These are phyloP conservation scores for Macrocentrus cingulum DNA, from an alignment of 1,140 invertebrate genomes.

Conservation along the genomic window DNA sequence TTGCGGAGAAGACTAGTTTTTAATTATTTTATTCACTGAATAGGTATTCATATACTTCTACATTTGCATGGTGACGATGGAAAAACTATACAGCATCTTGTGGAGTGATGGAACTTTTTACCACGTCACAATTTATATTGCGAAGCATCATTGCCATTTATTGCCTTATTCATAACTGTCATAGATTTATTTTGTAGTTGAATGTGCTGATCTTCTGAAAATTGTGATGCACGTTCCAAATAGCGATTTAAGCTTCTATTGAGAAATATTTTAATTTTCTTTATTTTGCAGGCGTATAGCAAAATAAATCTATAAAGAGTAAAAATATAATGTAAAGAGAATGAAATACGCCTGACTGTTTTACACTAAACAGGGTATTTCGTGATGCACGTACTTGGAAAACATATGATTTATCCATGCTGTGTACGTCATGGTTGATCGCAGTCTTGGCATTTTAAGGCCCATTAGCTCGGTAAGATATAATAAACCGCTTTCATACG, in stretches of 20 bases:
- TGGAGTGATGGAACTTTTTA: too few species aligned
- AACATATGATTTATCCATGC: slow-evolving; percentile 31
- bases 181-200: slow-evolving; percentile 14
- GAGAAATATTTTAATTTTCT: neutral
- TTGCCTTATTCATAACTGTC: neutral
- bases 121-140: too few species aligned
- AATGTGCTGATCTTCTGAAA: slow-evolving; percentile 15
- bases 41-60: too few species aligned
- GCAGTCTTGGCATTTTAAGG: slow-evolving; percentile 41
- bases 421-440: slow-evolving; percentile 36
- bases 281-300: neutral
- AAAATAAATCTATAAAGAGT: slow-evolving; percentile 16
- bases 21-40: too few species aligned
- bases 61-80: too few species aligned
- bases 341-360: too few species aligned
- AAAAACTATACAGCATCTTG: too few species aligned
- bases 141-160: too few species aligned
- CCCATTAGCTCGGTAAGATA: slow-evolving; percentile 43
- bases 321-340: slow-evolving; percentile 1
- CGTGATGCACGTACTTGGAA: slow-evolving; percentile 27
- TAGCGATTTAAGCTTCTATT: neutral
- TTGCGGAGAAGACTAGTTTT: too few species aligned
- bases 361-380: neutral
- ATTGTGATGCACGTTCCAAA: slow-evolving; percentile 17
- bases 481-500: slow-evolving; percentile 41